phyloP scores from a whole-genome alignment of 2,797 vertebrate species.

The Toxotes lorentzi region DNA sequence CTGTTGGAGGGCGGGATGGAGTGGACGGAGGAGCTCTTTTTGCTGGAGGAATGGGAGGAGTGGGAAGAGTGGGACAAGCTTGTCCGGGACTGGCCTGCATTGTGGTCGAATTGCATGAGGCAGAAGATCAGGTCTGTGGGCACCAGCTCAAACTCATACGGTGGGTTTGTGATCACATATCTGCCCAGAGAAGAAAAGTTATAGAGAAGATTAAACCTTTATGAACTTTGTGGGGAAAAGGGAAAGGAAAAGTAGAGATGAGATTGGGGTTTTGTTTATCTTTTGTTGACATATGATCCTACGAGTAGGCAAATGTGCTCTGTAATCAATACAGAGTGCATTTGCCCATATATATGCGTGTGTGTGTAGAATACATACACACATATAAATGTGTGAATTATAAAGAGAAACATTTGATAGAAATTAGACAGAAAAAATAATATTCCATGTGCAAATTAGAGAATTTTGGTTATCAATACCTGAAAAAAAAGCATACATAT shows the following conservation, averaged over 20 bases:
- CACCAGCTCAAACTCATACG: constrained; percentile 98
- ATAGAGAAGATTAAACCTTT: not conserved
- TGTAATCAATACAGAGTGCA: not conserved
- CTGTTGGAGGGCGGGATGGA: constrained; percentile 94
- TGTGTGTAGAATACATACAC: too few relatives aligned
- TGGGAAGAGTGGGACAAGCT: constrained; percentile 98
- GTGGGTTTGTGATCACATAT: constrained; percentile 99
- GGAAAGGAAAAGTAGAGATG: not conserved
- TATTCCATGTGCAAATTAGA: too few relatives aligned
- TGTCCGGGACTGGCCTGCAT: constrained; percentile 96
- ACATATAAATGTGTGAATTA: too few relatives aligned
- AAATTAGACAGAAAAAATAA: not conserved
- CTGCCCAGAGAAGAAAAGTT: constrained; percentile 72
- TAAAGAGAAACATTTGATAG: too few relatives aligned
- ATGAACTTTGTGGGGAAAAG: not conserved
- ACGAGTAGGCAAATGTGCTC: constrained; percentile 51
- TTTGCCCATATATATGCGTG: too few relatives aligned
- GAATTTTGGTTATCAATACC: too few relatives aligned
- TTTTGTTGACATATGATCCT: constrained; percentile 34
- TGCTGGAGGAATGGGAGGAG: constrained; percentile 99
- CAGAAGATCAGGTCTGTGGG: constrained; percentile 99
- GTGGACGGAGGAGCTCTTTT: constrained; percentile 98
- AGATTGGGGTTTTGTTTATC: not conserved
- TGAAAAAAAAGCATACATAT: not conserved
- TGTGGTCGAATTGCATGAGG: constrained; percentile 99